These are phyloP conservation scores for Amphibalanus amphitrite DNA, from an alignment of 1,140 invertebrate species.

Conservation along the genomic window DNA sequence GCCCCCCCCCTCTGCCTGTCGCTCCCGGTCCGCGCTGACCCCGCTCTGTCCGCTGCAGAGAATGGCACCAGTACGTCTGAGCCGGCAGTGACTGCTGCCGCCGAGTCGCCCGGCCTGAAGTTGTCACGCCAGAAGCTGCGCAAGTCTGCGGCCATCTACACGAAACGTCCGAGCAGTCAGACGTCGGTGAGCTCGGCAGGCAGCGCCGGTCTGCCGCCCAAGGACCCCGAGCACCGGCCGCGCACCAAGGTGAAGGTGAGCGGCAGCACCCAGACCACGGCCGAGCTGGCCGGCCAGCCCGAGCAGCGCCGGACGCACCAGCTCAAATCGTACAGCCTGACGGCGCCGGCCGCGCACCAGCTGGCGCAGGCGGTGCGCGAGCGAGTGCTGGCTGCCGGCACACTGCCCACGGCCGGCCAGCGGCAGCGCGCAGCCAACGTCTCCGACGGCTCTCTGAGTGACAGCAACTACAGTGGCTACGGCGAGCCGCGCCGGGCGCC, in stretches of 20 bases:
- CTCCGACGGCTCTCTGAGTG: conserved; percentile 52
- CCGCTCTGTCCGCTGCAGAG: too few relatives aligned
- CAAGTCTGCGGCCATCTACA: too few relatives aligned
- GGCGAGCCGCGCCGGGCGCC: conserved; percentile 26
- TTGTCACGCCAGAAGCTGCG: too few relatives aligned
- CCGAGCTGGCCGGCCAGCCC: conserved; percentile 32
- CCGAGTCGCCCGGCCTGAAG: too few relatives aligned
- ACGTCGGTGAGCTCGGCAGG: too few relatives aligned
- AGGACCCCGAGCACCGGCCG: conserved; percentile 16
- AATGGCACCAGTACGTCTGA: too few relatives aligned
- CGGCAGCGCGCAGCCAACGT: conserved; percentile 17
- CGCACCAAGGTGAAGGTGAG: conserved; percentile 51
- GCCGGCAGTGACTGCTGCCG: too few relatives aligned
- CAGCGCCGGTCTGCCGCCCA: too few relatives aligned
- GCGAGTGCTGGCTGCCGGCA: conserved; percentile 45
- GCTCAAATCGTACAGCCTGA: conserved; percentile 49
- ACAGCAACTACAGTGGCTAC: conserved; percentile 38
- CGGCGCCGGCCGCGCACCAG: conserved; percentile 59
- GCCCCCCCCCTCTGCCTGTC: too few relatives aligned
- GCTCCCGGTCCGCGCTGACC: too few relatives aligned
- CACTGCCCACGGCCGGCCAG: conserved; percentile 16
- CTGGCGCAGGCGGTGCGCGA: conserved; percentile 65
- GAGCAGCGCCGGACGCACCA: conserved; percentile 18
- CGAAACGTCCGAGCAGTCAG: too few relatives aligned
- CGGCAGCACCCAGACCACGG: conserved; percentile 71